Percentiles rank a stretch among this genome's conserved stretches.
Evolutionary conservation across 2,113 vertebrate species (phyloP).

Genomic region (Acrocephalus arundinaceus): DNA sequence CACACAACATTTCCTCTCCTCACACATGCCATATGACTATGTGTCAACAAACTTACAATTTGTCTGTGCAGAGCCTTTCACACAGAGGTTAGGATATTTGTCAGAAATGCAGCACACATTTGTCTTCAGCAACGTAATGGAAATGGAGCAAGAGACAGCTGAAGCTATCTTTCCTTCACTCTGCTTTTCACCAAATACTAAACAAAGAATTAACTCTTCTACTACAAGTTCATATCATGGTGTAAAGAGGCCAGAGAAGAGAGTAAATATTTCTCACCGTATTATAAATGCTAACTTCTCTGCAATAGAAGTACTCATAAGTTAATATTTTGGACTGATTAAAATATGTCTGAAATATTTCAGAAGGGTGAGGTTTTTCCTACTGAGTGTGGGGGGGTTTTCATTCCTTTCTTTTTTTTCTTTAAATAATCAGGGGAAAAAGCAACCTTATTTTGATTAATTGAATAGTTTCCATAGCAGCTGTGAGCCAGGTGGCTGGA

Average conservation of each 20-base stretch:
- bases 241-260: neutral
- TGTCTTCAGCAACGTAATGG: neutral
- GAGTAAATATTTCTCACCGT: neutral
- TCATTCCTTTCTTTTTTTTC: neutral
- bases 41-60: neutral
- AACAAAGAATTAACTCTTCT: neutral
- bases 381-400: neutral
- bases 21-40: neutral
- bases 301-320: neutral
- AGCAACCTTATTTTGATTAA: slow-evolving; percentile 54
- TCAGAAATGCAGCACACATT: neutral
- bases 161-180: neutral
- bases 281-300: neutral
- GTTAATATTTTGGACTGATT: neutral
- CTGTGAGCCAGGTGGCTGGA: slow-evolving; percentile 64
- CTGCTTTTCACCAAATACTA: neutral
- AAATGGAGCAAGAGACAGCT: neutral
- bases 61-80: neutral
- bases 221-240: neutral
- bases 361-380: neutral
- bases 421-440: slow-evolving; percentile 15
- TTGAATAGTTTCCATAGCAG: slow-evolving; percentile 61
- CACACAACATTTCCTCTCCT: neutral
- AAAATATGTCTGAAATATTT: slow-evolving; percentile 4
- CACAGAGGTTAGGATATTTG: neutral